Conservation (phyloP, 2,797 vertebrate genomes). For the Diplodus puntazzo region DNA sequence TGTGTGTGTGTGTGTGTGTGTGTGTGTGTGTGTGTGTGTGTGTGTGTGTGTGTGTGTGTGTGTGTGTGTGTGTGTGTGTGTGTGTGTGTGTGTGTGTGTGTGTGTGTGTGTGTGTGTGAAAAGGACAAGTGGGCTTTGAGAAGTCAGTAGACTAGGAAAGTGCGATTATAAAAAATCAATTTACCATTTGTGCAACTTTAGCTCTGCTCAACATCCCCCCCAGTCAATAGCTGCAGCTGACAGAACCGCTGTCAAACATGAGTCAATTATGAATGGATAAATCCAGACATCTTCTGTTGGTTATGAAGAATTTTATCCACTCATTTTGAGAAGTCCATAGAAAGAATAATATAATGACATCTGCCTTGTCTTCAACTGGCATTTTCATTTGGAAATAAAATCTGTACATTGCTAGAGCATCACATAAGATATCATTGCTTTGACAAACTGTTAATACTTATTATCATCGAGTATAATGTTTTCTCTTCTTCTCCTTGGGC, state of each 20-base stretch:
- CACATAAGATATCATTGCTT: no score
- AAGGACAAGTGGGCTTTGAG: no score
- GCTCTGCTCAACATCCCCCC: neutral
- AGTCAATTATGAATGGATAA: neutral
- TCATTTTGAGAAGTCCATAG: neutral
- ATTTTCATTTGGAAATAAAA: neutral
- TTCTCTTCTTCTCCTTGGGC: conserved; percentile 20
- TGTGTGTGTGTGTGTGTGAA: no score
- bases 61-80: no score
- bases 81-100: no score
- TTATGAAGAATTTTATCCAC: neutral
- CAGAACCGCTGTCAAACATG: neutral
- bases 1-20: no score
- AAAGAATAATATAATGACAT: neutral
- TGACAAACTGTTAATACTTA: neutral
- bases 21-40: no score
- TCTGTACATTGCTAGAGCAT: no score
- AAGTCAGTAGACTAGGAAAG: no score
- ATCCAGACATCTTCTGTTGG: neutral
- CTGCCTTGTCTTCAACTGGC: neutral
- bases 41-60: no score
- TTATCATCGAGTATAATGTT: neutral
- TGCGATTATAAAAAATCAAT: no score
- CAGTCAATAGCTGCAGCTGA: neutral
- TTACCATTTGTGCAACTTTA: neutral